Percentiles rank a stretch among this genome's conserved stretches.
These are phyloP conservation scores for Ophiodon elongatus DNA, from an alignment of 2,113 vertebrate species.

Conservation along the genomic window DNA sequence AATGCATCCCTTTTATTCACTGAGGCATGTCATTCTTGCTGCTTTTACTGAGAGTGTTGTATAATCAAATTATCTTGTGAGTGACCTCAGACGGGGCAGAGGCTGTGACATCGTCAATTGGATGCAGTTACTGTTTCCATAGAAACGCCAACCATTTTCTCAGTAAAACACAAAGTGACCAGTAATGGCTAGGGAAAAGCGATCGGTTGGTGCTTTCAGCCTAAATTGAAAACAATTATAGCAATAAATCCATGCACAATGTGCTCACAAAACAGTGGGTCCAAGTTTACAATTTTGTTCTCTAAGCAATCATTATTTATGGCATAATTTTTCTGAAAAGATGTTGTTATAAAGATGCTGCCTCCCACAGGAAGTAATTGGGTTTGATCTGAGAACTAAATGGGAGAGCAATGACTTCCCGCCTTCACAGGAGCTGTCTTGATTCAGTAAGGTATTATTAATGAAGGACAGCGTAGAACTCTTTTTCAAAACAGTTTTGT, in stretches of 20 bases:
- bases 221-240: conserved; percentile 37
- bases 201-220: not conserved
- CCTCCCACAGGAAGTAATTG: not conserved
- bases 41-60: conserved; percentile 26
- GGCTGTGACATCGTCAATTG: conserved; percentile 50
- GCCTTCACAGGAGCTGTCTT: not conserved
- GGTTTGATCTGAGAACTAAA: conserved; percentile 12
- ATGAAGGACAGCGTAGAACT: not conserved
- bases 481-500: not conserved
- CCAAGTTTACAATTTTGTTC: not conserved
- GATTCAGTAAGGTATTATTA: not conserved
- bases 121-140: conserved; percentile 66
- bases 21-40: not conserved
- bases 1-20: not conserved
- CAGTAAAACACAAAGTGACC: conserved; percentile 54
- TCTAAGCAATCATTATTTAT: not conserved
- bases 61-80: conserved; percentile 55
- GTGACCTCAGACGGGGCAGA: conserved; percentile 57
- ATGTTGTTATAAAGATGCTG: not conserved
- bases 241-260: not conserved
- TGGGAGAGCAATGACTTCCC: not conserved
- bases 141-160: conserved; percentile 66
- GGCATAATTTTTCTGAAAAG: conserved; percentile 3
- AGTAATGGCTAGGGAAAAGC: conserved; percentile 18
- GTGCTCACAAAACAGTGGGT: not conserved